Evolutionary conservation across 2,888 invertebrate genomes (phyloP).

Genomic region (Pelosia muscerda): DNA sequence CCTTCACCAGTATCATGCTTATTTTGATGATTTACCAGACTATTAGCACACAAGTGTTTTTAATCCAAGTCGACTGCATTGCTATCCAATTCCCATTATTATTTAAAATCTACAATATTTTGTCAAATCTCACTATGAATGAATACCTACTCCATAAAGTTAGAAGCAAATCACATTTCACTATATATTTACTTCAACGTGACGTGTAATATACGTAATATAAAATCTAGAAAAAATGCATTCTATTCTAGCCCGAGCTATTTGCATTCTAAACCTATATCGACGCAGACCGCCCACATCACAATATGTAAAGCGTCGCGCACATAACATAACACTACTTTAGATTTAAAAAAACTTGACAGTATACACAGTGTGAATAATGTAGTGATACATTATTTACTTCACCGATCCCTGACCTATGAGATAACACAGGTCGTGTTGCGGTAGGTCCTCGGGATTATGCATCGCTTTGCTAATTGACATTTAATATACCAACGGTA

Average conservation of each 20-base stretch:
- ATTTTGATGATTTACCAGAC: background rate
- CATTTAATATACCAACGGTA: conserved; percentile 32
- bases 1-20: too few relatives aligned
- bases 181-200: conserved; percentile 21
- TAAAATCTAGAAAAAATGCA: conserved; percentile 34
- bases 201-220: conserved; percentile 24
- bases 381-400: conserved; percentile 38
- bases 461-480: conserved; percentile 53
- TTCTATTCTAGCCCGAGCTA: conserved; percentile 41
- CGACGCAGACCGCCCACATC: conserved; percentile 35
- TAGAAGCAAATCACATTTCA: conserved; percentile 1
- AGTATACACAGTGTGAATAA: conserved; percentile 20
- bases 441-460: conserved; percentile 58
- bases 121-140: background rate
- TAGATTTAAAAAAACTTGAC: conserved; percentile 30
- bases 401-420: conserved; percentile 50
- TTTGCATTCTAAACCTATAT: conserved; percentile 41
- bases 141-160: background rate
- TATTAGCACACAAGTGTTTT: too few relatives aligned
- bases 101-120: background rate
- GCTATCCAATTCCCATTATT: background rate
- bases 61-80: too few relatives aligned
- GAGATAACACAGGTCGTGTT: conserved; percentile 53
- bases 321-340: conserved; percentile 24
- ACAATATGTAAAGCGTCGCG: conserved; percentile 29